Percentiles rank a stretch among this genome's conserved stretches.
phyloP scores from a whole-genome alignment of 2,888 invertebrate species.

The Melinaea menophilus region DNA sequence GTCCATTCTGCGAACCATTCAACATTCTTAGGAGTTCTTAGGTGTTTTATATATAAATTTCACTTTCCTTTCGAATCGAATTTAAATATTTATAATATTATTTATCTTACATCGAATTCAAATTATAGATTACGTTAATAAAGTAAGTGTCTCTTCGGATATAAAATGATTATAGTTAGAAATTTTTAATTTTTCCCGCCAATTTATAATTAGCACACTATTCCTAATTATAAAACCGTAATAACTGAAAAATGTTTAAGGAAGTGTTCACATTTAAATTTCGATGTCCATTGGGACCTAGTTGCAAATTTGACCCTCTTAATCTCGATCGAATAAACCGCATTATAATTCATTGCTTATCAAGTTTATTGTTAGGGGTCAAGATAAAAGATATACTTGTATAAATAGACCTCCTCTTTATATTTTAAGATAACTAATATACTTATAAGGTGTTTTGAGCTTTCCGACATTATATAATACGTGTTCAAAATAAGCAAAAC shows the following conservation, averaged over 20 bases:
- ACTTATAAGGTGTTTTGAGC: background rate
- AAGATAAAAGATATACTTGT: background rate
- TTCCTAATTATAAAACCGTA: background rate
- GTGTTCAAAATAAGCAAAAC: background rate
- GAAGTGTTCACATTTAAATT: constrained; percentile 18
- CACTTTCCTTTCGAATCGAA: constrained; percentile 12
- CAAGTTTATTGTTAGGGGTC: background rate
- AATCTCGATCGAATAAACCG: background rate
- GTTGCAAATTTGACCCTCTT: constrained; percentile 67
- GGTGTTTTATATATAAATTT: constrained; percentile 16
- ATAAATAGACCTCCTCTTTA: too few species aligned
- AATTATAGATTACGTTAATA: too few species aligned
- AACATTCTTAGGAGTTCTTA: constrained; percentile 26
- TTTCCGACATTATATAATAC: background rate
- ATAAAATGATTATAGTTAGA: background rate
- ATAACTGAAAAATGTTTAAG: background rate
- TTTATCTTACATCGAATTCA: constrained; percentile 1
- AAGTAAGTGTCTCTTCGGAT: too few species aligned
- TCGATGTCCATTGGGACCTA: constrained; percentile 21
- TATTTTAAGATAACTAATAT: background rate
- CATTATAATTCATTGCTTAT: background rate
- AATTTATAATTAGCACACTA: background rate
- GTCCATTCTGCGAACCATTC: constrained; percentile 38
- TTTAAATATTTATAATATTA: background rate
- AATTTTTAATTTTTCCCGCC: background rate